Evolutionary conservation across 2,888 invertebrate genomes (phyloP).

Genomic region (Perizoma affinitatum): DNA sequence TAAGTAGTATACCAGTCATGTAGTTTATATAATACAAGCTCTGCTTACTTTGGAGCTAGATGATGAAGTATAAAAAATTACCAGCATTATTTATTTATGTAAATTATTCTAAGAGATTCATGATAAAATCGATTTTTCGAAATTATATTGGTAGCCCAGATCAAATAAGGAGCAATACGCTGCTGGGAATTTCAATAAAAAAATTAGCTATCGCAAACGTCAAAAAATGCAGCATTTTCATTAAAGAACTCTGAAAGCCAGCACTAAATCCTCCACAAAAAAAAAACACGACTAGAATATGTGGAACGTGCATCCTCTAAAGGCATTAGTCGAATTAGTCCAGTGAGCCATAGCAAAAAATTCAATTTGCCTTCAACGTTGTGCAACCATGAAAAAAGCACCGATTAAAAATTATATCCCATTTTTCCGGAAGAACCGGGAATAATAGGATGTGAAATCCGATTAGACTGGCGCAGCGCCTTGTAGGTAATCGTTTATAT

Average conservation of each 20-base stretch:
- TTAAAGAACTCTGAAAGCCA: conserved; percentile 27
- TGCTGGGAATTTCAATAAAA: too few species aligned
- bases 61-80: too few species aligned
- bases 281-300: conserved; percentile 37
- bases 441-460: conserved; percentile 71
- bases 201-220: background rate
- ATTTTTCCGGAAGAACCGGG: conserved; percentile 66
- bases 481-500: conserved; percentile 63
- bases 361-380: conserved; percentile 77
- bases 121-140: too few species aligned
- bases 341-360: conserved; percentile 78
- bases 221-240: conserved; percentile 8
- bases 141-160: too few species aligned
- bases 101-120: too few species aligned
- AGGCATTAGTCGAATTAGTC: conserved; percentile 80
- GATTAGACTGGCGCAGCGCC: conserved; percentile 64
- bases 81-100: too few species aligned
- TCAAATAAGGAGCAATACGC: too few species aligned
- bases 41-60: too few species aligned
- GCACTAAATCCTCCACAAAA: conserved; percentile 37
- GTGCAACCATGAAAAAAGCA: conserved; percentile 60
- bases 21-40: too few species aligned
- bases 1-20: too few species aligned
- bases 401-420: conserved; percentile 75
- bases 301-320: conserved; percentile 71